Conservation (phyloP, 2,113 vertebrate genomes). For the Hystrix cristata region DNA sequence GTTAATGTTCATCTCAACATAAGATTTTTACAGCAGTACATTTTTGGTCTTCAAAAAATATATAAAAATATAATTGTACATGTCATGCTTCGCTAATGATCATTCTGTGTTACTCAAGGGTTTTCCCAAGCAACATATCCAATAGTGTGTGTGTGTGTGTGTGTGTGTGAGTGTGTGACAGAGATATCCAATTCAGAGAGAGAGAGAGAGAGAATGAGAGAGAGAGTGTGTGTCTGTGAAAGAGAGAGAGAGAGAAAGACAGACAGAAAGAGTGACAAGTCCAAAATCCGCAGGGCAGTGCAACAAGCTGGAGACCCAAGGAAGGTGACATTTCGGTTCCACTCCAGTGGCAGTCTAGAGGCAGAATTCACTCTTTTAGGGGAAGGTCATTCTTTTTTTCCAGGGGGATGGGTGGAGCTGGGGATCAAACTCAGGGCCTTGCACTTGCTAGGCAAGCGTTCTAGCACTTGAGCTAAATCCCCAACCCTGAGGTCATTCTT, state of each 20-base stretch:
- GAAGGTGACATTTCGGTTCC: background rate
- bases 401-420: too few species aligned
- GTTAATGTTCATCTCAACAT: background rate
- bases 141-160: background rate
- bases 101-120: background rate
- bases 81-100: background rate
- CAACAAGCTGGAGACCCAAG: background rate
- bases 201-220: background rate
- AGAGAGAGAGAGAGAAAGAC: background rate
- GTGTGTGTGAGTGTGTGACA: background rate
- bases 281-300: background rate
- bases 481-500: background rate
- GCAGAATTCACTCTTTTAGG: background rate
- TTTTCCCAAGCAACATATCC: background rate
- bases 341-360: background rate
- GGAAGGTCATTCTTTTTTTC: background rate
- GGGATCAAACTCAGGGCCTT: too few species aligned
- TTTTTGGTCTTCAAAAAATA: constrained; percentile 10
- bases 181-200: background rate
- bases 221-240: background rate
- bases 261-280: background rate
- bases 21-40: background rate
- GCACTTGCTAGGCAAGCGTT: too few species aligned
- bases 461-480: too few species aligned
- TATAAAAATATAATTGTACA: background rate